Evolutionary conservation across 2,797 vertebrate species (phyloP), one percentile per base, ranked within the genome.

Genomic region (Centroberyx gerrardi): DNA sequence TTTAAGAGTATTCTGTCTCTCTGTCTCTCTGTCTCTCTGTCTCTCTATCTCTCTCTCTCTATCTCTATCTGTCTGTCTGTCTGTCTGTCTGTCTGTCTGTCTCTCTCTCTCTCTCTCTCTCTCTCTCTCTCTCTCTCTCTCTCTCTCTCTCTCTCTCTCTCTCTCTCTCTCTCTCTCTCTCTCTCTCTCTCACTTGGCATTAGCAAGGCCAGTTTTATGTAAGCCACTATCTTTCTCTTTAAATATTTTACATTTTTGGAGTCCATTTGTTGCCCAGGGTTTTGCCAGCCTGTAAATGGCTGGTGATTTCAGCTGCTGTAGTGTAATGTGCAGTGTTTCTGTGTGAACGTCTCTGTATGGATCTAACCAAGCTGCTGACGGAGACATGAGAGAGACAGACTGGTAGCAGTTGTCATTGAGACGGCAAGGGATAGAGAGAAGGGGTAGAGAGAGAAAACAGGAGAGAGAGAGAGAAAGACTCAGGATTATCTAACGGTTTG

Each of bases 401-500:
- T 88, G 83, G 80, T 83, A 90, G 88, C 89, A 85, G 82, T 90
- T 89, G 89, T 87, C 87, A 62, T 33, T 12, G 15, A 68, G 62
- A 78, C 82, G 73, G 69, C 64, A 82, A n/a, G 44, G 15, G 42
- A 68, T 15, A 54, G 15, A 66, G 75, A 64, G 60, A 38, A 83
- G 29, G 27, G n/a, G n/a, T 12, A 17, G 48, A 17, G 48, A 33
- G 40, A 51, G 46, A 62, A 13, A 63, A n/a, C 66, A 72, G 58
- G 31, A 55, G 84, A 74, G 53, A 60, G 70, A 64, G 52, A 69
- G n/a, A 65, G 79, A 82, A 73, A 68, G 91, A 84, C 79, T 91
- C 33, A 54, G 90, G 93, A 95, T 94, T 94, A 93, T 90, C 85
- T 93, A 94, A 92, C 94, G 66, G 88, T 94, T 93, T 93, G 90